Percentiles rank a stretch among this genome's conserved stretches.
phyloP scores from a whole-genome alignment of 1,140 invertebrate species.

The Drosophila kanapiae region DNA sequence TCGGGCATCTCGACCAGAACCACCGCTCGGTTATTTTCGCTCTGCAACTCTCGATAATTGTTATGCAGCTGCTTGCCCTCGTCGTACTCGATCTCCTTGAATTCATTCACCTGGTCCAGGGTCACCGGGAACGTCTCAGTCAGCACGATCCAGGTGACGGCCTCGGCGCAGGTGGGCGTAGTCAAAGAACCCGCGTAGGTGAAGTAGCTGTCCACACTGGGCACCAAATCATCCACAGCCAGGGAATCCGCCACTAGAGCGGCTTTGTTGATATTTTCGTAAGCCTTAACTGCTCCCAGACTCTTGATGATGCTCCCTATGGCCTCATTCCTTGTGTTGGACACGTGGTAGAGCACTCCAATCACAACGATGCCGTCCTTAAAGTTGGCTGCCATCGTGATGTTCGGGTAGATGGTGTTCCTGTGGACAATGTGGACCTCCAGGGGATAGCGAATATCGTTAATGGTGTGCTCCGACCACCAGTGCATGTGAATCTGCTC shows the following conservation, averaged over 20 bases:
- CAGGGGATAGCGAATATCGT: conserved; percentile 86
- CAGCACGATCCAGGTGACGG: conserved; percentile 91
- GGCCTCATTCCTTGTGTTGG: conserved; percentile 55
- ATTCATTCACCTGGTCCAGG: conserved; percentile 86
- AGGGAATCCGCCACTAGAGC: conserved; percentile 85
- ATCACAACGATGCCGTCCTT: conserved; percentile 90
- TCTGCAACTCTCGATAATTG: conserved; percentile 85
- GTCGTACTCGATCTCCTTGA: conserved; percentile 83
- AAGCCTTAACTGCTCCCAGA: conserved; percentile 71
- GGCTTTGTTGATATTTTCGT: conserved; percentile 85
- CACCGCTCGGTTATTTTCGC: conserved; percentile 78
- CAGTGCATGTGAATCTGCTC: conserved; percentile 92
- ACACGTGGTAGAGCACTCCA: conserved; percentile 90
- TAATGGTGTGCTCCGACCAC: conserved; percentile 91
- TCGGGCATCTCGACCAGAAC: conserved; percentile 57
- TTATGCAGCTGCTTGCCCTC: conserved; percentile 80
- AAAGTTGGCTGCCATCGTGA: conserved; percentile 87
- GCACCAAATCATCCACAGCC: conserved; percentile 86
- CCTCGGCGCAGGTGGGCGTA: conserved; percentile 90
- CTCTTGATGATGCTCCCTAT: conserved; percentile 74
- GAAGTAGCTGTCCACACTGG: conserved; percentile 87
- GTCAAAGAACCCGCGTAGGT: conserved; percentile 91
- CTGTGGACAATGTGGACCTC: conserved; percentile 91
- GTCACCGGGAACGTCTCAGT: conserved; percentile 87
- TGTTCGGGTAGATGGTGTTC: conserved; percentile 87